Conservation (phyloP, 2,888 invertebrate genomes). For the Megastigmus dorsalis region DNA sequence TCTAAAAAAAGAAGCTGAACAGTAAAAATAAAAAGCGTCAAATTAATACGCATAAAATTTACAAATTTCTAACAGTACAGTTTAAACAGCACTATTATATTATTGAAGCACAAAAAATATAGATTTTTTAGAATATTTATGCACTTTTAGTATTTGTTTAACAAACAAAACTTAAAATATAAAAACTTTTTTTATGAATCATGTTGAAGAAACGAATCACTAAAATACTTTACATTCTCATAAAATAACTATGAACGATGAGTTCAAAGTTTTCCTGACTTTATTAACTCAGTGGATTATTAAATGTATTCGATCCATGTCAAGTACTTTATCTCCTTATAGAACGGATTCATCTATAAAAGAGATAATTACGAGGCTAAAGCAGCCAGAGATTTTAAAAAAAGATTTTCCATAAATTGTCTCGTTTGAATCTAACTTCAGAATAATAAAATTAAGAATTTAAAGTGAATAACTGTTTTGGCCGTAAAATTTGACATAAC, state of each 20-base stretch:
- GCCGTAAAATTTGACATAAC: too few relatives aligned
- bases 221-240: background rate
- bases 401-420: too few relatives aligned
- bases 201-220: too few relatives aligned
- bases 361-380: background rate
- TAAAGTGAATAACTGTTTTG: too few relatives aligned
- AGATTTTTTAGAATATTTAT: background rate
- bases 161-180: background rate
- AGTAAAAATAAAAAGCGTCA: background rate
- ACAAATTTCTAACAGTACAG: too few relatives aligned
- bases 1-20: background rate
- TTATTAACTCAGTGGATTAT: background rate
- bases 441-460: too few relatives aligned
- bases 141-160: too few relatives aligned
- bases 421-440: too few relatives aligned
- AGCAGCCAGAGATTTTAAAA: background rate
- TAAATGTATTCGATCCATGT: constrained; percentile 10
- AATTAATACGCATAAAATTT: too few relatives aligned
- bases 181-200: background rate
- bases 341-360: background rate
- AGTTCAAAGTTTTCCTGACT: background rate
- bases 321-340: constrained; percentile 1
- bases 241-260: background rate
- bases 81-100: background rate
- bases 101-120: background rate